phyloP scores from a whole-genome alignment of 2,113 vertebrate genomes.

The Channa maculata region DNA sequence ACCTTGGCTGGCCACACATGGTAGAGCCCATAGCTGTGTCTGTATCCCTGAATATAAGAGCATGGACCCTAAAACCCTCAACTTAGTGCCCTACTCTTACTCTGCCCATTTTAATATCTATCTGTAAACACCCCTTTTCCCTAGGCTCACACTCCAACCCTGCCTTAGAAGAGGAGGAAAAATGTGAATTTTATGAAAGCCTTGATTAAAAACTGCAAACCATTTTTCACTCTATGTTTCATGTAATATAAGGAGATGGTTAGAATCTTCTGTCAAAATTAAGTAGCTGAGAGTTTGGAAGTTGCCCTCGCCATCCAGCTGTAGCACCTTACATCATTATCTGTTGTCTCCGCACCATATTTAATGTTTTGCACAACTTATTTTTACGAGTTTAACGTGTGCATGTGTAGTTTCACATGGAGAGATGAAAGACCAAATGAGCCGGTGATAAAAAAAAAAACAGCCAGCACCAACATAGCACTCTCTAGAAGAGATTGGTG shows the following conservation, averaged over 20 bases:
- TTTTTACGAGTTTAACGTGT: slow-evolving; percentile 4
- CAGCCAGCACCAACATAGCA: slow-evolving; percentile 29
- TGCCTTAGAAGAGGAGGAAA: slow-evolving; percentile 12
- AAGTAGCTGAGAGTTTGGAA: slow-evolving; percentile 28
- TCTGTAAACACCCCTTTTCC: slow-evolving; percentile 39
- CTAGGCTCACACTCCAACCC: slow-evolving; percentile 7
- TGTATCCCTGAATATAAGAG: slow-evolving; percentile 23
- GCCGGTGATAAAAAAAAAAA: slow-evolving; percentile 55
- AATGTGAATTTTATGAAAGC: slow-evolving; percentile 47
- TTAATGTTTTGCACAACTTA: slow-evolving; percentile 28
- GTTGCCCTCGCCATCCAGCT: slow-evolving; percentile 37
- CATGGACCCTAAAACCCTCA: slow-evolving; percentile 8
- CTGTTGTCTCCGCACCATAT: slow-evolving; percentile 22
- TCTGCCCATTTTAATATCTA: slow-evolving; percentile 48
- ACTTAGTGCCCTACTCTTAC: slow-evolving; percentile 25
- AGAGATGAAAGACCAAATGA: slow-evolving; percentile 53
- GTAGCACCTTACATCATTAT: slow-evolving; percentile 23
- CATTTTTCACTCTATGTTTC: slow-evolving; percentile 50
- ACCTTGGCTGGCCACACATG: slow-evolving; percentile 23
- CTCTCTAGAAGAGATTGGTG: slow-evolving; percentile 63
- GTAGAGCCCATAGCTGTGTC: slow-evolving; percentile 19
- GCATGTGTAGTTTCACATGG: slow-evolving; percentile 43
- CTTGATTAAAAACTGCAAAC: slow-evolving; percentile 69
- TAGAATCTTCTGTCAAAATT: slow-evolving; percentile 58
- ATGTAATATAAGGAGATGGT: slow-evolving; percentile 41